phyloP scores from a whole-genome alignment of 2,888 invertebrate genomes.

The Dynastes hyllus region DNA sequence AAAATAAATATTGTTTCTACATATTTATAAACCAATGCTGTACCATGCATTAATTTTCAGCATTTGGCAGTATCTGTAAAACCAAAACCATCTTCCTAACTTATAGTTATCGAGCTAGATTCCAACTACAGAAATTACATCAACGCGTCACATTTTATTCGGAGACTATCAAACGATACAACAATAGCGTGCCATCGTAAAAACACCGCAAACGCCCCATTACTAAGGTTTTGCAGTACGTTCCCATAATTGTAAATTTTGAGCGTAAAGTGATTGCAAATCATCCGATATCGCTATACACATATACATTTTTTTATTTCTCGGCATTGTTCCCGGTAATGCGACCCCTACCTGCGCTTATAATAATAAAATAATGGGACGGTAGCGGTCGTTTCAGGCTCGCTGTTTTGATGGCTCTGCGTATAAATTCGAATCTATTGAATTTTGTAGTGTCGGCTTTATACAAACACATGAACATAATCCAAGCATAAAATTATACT shows the following conservation, averaged over 20 bases:
- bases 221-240: background rate
- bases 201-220: conserved; percentile 10
- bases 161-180: background rate
- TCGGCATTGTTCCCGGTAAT: background rate
- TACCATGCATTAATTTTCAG: too few relatives aligned
- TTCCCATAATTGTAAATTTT: conserved; percentile 34
- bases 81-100: too few relatives aligned
- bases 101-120: too few relatives aligned
- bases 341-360: background rate
- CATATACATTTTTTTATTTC: background rate
- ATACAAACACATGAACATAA: background rate
- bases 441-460: conserved; percentile 7
- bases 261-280: conserved; percentile 31
- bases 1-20: too few relatives aligned
- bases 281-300: background rate
- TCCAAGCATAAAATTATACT: too few relatives aligned
- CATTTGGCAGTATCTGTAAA: too few relatives aligned
- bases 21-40: too few relatives aligned
- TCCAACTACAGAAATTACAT: too few relatives aligned
- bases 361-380: conserved; percentile 37
- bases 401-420: background rate
- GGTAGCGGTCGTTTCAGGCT: background rate
- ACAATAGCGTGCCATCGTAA: background rate
- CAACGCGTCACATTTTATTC: background rate
- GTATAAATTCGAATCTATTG: conserved; percentile 28